phyloP scores from a whole-genome alignment of 1,140 invertebrate genomes.

The Eupristina koningsbergeri region DNA sequence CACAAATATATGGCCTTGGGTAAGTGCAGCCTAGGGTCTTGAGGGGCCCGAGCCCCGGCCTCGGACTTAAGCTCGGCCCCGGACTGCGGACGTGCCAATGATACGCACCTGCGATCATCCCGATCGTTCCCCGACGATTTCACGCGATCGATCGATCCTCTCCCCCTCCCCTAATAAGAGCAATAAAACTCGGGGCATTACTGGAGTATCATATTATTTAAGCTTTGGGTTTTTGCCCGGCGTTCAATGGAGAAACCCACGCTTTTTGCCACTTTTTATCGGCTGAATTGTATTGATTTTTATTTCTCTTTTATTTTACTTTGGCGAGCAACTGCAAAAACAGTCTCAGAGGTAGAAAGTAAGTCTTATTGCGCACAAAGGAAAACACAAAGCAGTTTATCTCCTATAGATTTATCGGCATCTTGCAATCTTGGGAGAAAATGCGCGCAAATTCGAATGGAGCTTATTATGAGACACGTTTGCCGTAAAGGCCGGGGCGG shows the following conservation, averaged over 20 bases:
- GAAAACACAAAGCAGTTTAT: background rate
- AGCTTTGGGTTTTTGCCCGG: no score
- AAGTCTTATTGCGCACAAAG: background rate
- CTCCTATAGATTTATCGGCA: background rate
- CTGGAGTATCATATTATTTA: no score
- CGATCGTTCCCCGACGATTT: background rate
- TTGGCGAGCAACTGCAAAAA: no score
- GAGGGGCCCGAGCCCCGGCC: background rate
- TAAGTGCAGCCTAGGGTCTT: background rate
- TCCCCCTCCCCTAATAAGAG: background rate
- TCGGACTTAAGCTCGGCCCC: background rate
- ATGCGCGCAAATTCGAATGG: background rate
- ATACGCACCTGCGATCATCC: background rate
- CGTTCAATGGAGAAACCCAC: background rate
- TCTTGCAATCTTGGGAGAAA: background rate
- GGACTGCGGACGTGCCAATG: background rate
- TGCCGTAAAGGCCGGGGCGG: background rate
- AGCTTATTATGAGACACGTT: background rate
- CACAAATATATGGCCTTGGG: conserved; percentile 10
- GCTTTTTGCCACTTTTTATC: background rate
- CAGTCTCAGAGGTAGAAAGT: no score
- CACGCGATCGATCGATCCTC: background rate
- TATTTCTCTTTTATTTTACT: no score
- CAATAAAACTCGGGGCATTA: no score
- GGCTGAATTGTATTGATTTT: background rate